Conservation (phyloP, 2,888 invertebrate genomes). For the Stenodera caucasica region DNA sequence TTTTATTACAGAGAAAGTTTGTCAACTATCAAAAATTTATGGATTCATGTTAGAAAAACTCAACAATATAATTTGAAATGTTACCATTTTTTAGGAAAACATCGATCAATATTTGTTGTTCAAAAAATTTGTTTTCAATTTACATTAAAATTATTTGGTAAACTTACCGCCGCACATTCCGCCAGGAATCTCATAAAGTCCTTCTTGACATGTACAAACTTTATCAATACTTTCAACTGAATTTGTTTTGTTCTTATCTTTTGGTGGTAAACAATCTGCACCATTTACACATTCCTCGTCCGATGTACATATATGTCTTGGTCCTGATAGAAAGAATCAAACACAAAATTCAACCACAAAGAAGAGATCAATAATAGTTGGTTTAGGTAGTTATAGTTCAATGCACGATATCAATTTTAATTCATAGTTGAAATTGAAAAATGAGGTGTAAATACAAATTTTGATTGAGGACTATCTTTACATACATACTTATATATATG, state of each 20-base stretch:
- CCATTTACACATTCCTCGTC: conserved; percentile 49
- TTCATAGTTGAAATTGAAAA: conserved; percentile 22
- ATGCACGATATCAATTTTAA: conserved; percentile 25
- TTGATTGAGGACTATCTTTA: too few species aligned
- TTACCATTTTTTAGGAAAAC: conserved; percentile 8
- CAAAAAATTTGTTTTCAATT: conserved; percentile 8
- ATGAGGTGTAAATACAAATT: too few species aligned
- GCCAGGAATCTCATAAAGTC: conserved; percentile 32
- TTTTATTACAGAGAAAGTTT: neutral
- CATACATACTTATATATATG: too few species aligned
- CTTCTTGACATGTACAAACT: conserved; percentile 44
- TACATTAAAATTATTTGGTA: conserved; percentile 13
- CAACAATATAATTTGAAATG: neutral
- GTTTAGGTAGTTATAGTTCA: conserved; percentile 16
- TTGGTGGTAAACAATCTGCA: conserved; percentile 45
- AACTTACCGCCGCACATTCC: conserved; percentile 38
- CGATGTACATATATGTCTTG: conserved; percentile 47
- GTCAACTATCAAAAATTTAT: neutral
- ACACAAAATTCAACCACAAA: conserved; percentile 5
- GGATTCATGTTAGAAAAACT: neutral
- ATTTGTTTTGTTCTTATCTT: conserved; percentile 32
- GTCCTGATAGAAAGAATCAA: conserved; percentile 41
- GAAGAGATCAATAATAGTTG: conserved; percentile 14
- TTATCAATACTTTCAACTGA: conserved; percentile 24
- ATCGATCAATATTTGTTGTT: neutral